Evolutionary conservation across 2,113 vertebrate species (phyloP), one percentile per base, ranked within the genome.

Genomic region (Heteronetta atricapilla): DNA sequence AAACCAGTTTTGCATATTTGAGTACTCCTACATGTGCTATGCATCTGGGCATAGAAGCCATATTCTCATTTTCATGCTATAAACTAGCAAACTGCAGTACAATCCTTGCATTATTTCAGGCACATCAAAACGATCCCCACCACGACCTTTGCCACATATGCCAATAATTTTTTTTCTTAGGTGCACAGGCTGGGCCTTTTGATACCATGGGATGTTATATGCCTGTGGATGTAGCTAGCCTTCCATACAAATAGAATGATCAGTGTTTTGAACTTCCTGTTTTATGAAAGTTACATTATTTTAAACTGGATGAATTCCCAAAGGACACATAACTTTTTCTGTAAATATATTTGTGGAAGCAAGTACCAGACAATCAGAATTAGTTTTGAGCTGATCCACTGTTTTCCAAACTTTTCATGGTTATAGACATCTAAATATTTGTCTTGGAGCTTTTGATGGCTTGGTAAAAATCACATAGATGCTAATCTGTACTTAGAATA

Each of bases 171-270:
- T 53, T 1, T 1, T 44, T 26, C 63, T 82, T 53, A 17, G 9
- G 26, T 13, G 2, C 5, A 75, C 5, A 70, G 6, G 4, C 34
- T 81, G 38, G 34, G 3, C 50, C 23, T 79, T 63, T 72, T 33
- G n/a, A 28, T 68, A 13, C 6, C n/a, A 67, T 59, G 7, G n/a
- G 14, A 6, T 3, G 0, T 11, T 40, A 0, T 50, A 8, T n/a
- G 5, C 10, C 10, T 56, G 8, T 46, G 31, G 23, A 50, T 44
- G 8, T 6, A 80, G 11, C 7, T 31, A 88, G 9, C 3, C 12
- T 63, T 28, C 8, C 8, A 11, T 13, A 9, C 7, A 79, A 74
- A 77, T 34, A 50, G 19, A 17, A 11, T 19, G 6, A 64, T 23
- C 26, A 34, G 8, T 4, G 3, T 72, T 72, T 50, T 72, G 13